Conservation (phyloP, 2,113 vertebrate genomes). For the Panthera leo region DNA sequence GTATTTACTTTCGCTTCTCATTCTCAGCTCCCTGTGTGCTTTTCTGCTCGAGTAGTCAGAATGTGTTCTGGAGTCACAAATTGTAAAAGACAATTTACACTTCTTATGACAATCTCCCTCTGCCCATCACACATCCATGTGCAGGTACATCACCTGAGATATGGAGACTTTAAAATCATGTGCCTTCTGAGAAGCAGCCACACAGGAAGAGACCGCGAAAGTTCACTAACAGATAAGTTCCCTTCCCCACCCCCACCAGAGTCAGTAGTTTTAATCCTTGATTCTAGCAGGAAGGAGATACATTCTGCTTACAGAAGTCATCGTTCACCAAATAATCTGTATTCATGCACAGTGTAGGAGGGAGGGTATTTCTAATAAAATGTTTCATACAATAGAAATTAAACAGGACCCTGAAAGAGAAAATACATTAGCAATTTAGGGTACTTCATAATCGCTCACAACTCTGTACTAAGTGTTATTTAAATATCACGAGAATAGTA, state of each 20-base stretch:
- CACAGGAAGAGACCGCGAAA: background rate
- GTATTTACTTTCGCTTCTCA: background rate
- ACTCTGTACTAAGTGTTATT: background rate
- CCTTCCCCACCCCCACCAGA: background rate
- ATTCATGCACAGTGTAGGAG: background rate
- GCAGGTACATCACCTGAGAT: background rate
- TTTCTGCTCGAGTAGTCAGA: background rate
- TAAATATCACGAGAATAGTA: background rate
- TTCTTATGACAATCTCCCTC: background rate
- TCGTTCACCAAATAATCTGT: background rate
- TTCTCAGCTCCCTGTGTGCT: background rate
- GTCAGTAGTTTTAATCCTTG: background rate
- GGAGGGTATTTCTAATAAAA: slow-evolving; percentile 6
- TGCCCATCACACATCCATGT: background rate
- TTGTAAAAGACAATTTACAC: background rate
- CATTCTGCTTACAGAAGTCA: background rate
- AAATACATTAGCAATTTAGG: slow-evolving; percentile 15
- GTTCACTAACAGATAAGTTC: background rate
- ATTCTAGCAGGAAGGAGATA: background rate
- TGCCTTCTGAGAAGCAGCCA: background rate
- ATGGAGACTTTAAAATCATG: background rate
- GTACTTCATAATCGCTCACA: background rate
- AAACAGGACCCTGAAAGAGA: background rate
- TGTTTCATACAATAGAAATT: slow-evolving; percentile 3
- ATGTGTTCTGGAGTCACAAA: background rate